Evolutionary conservation across 2,113 vertebrate species (phyloP).

Genomic region (Chinchilla lanigera): DNA sequence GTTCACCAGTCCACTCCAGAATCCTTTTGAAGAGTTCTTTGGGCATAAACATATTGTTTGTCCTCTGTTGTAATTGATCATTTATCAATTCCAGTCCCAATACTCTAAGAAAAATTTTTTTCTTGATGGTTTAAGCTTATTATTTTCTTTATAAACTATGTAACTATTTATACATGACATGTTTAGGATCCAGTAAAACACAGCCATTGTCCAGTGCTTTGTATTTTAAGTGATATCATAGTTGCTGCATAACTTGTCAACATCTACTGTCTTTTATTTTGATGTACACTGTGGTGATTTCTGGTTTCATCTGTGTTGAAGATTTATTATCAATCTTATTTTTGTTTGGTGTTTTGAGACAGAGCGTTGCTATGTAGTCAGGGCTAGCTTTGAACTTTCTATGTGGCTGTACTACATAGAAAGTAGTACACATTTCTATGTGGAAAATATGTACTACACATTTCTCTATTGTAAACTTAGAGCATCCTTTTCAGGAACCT

Average conservation of each 20-base stretch:
- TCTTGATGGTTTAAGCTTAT: neutral
- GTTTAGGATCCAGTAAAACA: neutral
- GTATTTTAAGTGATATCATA: neutral
- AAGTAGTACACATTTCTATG: neutral
- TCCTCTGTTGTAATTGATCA: neutral
- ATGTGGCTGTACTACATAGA: neutral
- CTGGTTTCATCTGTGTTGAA: neutral
- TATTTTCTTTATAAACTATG: neutral
- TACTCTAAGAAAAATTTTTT: neutral
- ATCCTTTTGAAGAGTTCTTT: neutral
- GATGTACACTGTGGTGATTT: neutral
- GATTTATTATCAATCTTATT: neutral
- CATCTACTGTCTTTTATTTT: neutral
- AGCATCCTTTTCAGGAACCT: neutral
- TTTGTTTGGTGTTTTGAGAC: neutral
- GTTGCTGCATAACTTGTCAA: neutral
- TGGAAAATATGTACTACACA: too few species aligned
- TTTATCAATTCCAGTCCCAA: neutral
- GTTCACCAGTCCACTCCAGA: neutral
- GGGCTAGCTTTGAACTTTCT: neutral
- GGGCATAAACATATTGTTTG: neutral
- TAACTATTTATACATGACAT: neutral
- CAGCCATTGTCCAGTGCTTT: neutral
- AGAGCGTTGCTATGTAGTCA: neutral
- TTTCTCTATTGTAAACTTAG: neutral